Evolutionary conservation across 2,113 vertebrate genomes (phyloP).

Genomic region (Zeus faber): DNA sequence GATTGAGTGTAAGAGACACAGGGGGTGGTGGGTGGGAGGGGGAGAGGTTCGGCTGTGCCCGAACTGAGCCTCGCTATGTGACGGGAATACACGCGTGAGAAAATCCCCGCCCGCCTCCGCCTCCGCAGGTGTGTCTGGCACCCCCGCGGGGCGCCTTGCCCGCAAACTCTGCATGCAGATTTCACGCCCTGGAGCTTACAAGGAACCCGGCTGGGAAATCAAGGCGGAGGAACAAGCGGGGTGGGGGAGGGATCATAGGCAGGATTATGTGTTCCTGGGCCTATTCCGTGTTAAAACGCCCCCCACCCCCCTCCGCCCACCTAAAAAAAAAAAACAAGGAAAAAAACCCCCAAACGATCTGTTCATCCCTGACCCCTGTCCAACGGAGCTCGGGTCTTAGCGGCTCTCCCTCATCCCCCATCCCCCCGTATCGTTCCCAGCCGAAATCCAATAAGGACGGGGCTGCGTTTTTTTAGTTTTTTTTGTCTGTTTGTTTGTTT

Average conservation of each 20-base stretch:
- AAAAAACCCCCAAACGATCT: neutral
- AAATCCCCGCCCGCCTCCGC: too few relatives aligned
- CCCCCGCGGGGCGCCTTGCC: too few relatives aligned
- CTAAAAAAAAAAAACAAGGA: too few relatives aligned
- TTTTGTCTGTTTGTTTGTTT: too few relatives aligned
- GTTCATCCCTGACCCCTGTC: neutral
- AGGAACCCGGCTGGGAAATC: neutral
- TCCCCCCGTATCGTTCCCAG: neutral
- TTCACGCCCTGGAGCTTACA: neutral
- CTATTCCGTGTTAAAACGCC: neutral
- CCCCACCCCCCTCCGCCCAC: too few relatives aligned
- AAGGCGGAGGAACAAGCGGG: too few relatives aligned
- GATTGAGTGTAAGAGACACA: too few relatives aligned
- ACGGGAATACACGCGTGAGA: too few relatives aligned
- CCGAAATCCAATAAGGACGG: slow-evolving; percentile 1
- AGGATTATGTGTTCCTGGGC: slow-evolving; percentile 1
- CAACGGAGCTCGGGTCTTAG: neutral
- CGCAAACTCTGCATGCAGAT: slow-evolving; percentile 12
- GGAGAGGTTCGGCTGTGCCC: too few relatives aligned
- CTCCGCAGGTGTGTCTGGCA: too few relatives aligned
- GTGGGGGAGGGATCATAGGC: neutral
- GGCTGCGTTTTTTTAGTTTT: slow-evolving; percentile 3
- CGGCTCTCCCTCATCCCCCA: slow-evolving; percentile 3
- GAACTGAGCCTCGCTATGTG: too few relatives aligned
- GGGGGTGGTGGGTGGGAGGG: too few relatives aligned